phyloP scores from a whole-genome alignment of 1,140 invertebrate genomes.

The Formica exsecta region DNA sequence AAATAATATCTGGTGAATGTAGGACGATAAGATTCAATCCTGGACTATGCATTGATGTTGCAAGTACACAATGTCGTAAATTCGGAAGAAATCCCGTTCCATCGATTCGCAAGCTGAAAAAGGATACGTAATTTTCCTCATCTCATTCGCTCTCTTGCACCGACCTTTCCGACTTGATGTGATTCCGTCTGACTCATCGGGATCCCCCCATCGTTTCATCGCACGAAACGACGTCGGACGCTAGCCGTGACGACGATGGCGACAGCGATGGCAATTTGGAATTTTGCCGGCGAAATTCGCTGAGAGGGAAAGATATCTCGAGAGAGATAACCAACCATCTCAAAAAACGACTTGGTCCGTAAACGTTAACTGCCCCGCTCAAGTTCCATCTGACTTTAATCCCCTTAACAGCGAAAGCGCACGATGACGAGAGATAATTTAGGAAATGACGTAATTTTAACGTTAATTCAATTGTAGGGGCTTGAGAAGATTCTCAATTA shows the following conservation, averaged over 20 bases:
- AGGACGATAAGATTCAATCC: neutral
- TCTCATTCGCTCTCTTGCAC: neutral
- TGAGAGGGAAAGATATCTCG: neutral
- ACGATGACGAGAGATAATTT: neutral
- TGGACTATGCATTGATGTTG: neutral
- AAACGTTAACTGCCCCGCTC: constrained; percentile 26
- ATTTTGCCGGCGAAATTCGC: constrained; percentile 1
- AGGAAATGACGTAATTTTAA: constrained; percentile 5
- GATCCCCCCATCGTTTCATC: constrained; percentile 18
- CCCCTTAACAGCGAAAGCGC: constrained; percentile 4
- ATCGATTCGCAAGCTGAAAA: constrained; percentile 29
- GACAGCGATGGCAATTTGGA: neutral
- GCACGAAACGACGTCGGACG: neutral
- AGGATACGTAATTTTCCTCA: neutral
- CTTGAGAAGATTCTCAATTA: too few species aligned
- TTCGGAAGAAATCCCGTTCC: constrained; percentile 16
- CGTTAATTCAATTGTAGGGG: constrained; percentile 8
- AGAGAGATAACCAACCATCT: neutral
- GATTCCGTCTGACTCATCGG: constrained; percentile 38
- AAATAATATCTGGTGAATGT: constrained; percentile 3
- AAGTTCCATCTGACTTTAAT: constrained; percentile 13
- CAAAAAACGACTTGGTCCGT: neutral
- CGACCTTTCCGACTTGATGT: neutral
- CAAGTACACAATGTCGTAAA: constrained; percentile 13
- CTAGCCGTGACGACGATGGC: neutral